Base-by-base conservation (phyloP, 1,140 invertebrate genomes). In the Heterodera schachtii region DNA sequence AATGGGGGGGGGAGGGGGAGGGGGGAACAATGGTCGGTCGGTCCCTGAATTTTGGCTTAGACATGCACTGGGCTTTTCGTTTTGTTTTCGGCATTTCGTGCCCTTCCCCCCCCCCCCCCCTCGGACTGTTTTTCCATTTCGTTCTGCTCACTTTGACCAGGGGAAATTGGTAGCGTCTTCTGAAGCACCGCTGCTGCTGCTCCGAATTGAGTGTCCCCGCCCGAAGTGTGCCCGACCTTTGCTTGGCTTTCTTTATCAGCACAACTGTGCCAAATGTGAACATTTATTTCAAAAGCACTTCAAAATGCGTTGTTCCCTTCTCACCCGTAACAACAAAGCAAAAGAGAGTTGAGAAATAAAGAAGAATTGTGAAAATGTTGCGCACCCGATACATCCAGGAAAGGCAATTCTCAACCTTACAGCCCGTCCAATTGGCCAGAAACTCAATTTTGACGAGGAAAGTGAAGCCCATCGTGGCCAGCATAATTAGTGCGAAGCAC, bases 391-490 rank as follows among this genome's bases (percentile, higher is more conserved):
- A 81, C 80, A 81, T 81, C 49, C 52, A 75, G 41, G 73, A 44
- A 57, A 81, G 49, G 46, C 80, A 81, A 52, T 64, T 81, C 74
- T 81, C 80, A 11, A 81, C 21, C 16, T 69, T 82, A 21, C 81
- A 82, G n/a, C 78, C 78, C 69, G 81, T 73, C 71, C 46, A 82
- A 46, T 64, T 79, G 46, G 71, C 79, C 16, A 82, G 73, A 16
- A 44, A 16, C 43, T 71, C 67, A 21, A 82, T 75, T 76, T 82
- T 82, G 43, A 75, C 75, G 8, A 82, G 13, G 16, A 75, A 73
- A 44, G 81, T 82, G 47, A 82, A 52, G 31, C 73, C 76, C 78
- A 82, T 75, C 46, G 79, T 81, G 16, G 49, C 47, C 13, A 64
- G n/a, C 46, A 82, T 47, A 46, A 82, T 57, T 21, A 81, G 19